Base-by-base conservation (phyloP, 1,140 invertebrate genomes). In the Lasioglossum baleicum region DNA sequence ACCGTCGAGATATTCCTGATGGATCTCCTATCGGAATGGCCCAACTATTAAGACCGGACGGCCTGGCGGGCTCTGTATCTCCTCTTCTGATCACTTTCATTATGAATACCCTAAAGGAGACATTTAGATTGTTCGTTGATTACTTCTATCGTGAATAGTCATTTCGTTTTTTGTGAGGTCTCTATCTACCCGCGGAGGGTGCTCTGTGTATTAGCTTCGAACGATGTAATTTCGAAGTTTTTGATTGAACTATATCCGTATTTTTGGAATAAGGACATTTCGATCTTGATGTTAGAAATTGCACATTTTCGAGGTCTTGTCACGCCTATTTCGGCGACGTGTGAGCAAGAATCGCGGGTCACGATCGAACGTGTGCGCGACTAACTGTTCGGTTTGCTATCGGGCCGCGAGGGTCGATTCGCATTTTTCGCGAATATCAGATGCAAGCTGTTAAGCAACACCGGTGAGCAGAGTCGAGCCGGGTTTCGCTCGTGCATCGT, bases 401-500 rank as follows among this genome's bases (percentile, higher is more conserved):
- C 56, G 20, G 8, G 2, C 42, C 1, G 35, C 35, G 65, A 22
- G 10, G 15, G 63, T n/a, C 20, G n/a, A n/a, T n/a, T n/a, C 13
- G 13, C 31, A 26, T 70, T 77, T 77, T 77, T 71, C 53, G 7
- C 5, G 75, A 71, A 77, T 71, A 77, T 53, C n/a, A 51, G 75
- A 77, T 77, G 75, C 75, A 26, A 71, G 58, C 75, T 53, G 75
- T 69, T 77, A 64, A 77, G 75, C 63, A 64, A 77, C 75, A 58
- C 40, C 75, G 68, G 11, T 53, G 44, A 15, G 44, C 2, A 44
- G 44, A 44, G 44, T 1, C 7, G 11, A 11, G 11, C 8, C 7
- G 15, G 70, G 61, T 56, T 35, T 35, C 4, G 67, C n/a, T 77
- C 75, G 75, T 77, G 75, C 75, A 75, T 75, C 74, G 74, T 75